Evolutionary conservation across 2,888 invertebrate species (phyloP), one percentile per base, ranked within the genome.

Genomic region (Conus canariensis): DNA sequence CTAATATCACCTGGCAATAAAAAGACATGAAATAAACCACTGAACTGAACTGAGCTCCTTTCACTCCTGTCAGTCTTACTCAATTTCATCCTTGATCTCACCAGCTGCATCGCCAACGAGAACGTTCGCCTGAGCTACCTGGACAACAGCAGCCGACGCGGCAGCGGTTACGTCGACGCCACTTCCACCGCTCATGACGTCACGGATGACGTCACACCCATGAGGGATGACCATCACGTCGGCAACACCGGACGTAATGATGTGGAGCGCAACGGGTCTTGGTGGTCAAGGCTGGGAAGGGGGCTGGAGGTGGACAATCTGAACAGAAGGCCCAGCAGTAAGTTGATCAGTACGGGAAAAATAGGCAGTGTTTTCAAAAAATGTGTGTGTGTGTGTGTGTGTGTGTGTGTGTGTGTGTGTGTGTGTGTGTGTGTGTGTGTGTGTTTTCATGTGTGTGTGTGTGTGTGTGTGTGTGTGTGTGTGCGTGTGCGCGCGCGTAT

Each of bases 121-220:
- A 86, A 86, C n/a, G 86, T 86, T 19, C 86, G 86, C 6, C 86
- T 86, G 16, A 86, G 86, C 22, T 86, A 64, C 19, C 86, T 86
- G 64, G 86, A 64, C 12, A 25, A 25, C n/a, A 14, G n/a, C 12
- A 25, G n/a, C 12, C 22, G 85, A 8, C 83, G 22, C 8, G 58
- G 58, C 14, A 67, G 85, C 58, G 45, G 64, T 45, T 86, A 86
- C 67, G 45, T 86, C 6, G 64, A 85, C 30, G 85, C 85, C 30
- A 19, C 67, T 4, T 86, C 86, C 25, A 5, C 19, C n/a, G 25
- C 3, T 14, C 25, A 6, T n/a, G 85, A 4, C n/a, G 30, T 86
- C 30, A 30, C 19, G 4, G 64, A 64, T 64, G 86, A 86, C 86
- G 86, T 86, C 86, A 64, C 16, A 12, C 1, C 45, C 30, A 30